A percentile compares a stretch with the other conserved stretches of the same genome.
Conservation (phyloP, 2,888 invertebrate species). For the Pseudococcus longispinus region DNA sequence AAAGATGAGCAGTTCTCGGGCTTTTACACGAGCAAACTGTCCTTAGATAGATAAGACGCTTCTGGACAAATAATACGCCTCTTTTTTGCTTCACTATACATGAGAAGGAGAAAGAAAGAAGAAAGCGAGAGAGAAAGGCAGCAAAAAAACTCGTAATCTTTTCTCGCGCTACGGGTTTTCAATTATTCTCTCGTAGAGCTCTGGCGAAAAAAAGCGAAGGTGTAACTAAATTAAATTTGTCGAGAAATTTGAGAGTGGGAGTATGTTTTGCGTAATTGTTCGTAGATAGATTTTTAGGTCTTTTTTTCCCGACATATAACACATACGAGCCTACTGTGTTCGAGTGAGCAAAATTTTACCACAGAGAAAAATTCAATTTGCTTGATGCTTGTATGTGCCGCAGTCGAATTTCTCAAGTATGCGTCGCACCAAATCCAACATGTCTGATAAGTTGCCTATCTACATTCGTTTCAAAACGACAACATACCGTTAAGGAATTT, state of each 20-base stretch:
- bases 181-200: slow-evolving; percentile 18
- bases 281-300: not conserved
- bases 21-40: slow-evolving; percentile 52
- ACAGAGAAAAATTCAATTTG: not conserved
- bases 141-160: slow-evolving; percentile 40
- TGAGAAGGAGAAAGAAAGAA: not conserved
- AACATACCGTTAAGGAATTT: not conserved
- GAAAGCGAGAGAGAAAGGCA: not conserved
- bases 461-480: not conserved
- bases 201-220: slow-evolving; percentile 4
- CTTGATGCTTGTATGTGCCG: not conserved
- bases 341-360: not conserved
- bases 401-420: not conserved
- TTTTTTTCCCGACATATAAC: not conserved
- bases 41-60: slow-evolving; percentile 51
- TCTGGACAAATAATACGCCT: slow-evolving; percentile 49
- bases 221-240: slow-evolving; percentile 28
- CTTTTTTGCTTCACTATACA: not conserved
- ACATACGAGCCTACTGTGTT: not conserved
- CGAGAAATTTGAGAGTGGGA: slow-evolving; percentile 18
- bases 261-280: slow-evolving; percentile 24
- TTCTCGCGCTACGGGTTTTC: slow-evolving; percentile 42
- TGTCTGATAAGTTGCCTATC: slow-evolving; percentile 24
- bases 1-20: slow-evolving; percentile 48
- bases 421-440: not conserved